These are phyloP conservation scores for Isaurus tuberculatus DNA, from an alignment of 92 coral and sea anemone species.

Conservation along the genomic window DNA sequence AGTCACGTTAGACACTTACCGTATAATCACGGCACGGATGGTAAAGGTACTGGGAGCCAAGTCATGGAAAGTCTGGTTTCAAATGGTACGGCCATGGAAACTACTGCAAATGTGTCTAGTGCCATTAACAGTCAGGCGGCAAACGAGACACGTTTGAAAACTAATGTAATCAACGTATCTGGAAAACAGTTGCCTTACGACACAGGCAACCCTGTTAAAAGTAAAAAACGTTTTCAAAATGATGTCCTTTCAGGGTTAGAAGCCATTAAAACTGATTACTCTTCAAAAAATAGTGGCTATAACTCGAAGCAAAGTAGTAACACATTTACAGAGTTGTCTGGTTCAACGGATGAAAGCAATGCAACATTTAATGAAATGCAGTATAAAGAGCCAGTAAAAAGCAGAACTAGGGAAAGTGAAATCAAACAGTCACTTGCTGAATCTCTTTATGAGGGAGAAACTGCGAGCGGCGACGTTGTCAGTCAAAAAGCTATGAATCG, in stretches of 20 bases:
- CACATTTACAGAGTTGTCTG: neutral
- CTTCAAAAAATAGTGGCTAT: neutral
- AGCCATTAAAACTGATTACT: neutral
- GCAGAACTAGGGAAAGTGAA: neutral
- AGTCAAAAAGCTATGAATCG: neutral
- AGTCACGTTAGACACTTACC: no score
- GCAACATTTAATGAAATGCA: neutral
- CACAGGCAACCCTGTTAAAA: no score
- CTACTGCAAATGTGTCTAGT: no score
- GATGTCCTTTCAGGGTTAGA: constrained; percentile 7
- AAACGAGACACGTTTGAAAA: no score
- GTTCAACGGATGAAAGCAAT: neutral
- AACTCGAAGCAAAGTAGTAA: neutral
- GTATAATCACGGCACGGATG: no score
- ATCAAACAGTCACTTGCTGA: neutral
- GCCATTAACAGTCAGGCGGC: no score
- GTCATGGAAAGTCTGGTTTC: neutral
- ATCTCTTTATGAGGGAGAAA: neutral
- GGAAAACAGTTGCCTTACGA: no score
- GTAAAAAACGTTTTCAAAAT: no score
- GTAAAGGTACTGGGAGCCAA: no score
- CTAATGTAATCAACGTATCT: no score
- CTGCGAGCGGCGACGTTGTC: neutral
- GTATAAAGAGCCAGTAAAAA: neutral
- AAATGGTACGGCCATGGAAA: neutral